Evolutionary conservation across 1,140 invertebrate species (phyloP).

Genomic region (Drosophila quadrilineata): DNA sequence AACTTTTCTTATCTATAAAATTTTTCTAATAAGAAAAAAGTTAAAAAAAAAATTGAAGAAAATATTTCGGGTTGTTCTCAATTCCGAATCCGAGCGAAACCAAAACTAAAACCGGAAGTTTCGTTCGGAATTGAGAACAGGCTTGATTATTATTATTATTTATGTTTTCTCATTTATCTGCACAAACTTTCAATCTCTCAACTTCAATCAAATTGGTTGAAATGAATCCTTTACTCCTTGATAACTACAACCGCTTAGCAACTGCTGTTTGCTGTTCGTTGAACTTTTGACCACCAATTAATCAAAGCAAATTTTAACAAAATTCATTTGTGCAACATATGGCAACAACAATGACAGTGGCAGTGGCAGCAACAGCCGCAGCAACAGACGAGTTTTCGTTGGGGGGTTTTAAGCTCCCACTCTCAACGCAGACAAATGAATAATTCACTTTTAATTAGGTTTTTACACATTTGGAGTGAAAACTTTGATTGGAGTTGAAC

Average conservation of each 20-base stretch:
- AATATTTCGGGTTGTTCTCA: too few species aligned
- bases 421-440: slow-evolving; percentile 54
- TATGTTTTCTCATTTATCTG: too few species aligned
- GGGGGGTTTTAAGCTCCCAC: slow-evolving; percentile 38
- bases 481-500: slow-evolving; percentile 26
- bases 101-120: too few species aligned
- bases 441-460: slow-evolving; percentile 78
- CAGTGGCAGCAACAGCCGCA: slow-evolving; percentile 4
- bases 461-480: slow-evolving; percentile 59
- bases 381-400: slow-evolving; percentile 65
- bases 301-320: slow-evolving; percentile 74
- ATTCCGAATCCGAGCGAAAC: too few species aligned
- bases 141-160: too few species aligned
- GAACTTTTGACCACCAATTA: slow-evolving; percentile 79
- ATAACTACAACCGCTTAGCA: slow-evolving; percentile 33
- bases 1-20: too few species aligned
- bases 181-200: background rate
- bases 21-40: too few species aligned
- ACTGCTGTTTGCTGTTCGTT: slow-evolving; percentile 47
- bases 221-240: too few species aligned
- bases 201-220: too few species aligned
- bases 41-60: too few species aligned
- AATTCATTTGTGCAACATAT: slow-evolving; percentile 75
- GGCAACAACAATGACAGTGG: slow-evolving; percentile 40
- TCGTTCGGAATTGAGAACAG: too few species aligned